phyloP scores from a whole-genome alignment of 2,113 vertebrate genomes.

The Ceyx cyanopectus region DNA sequence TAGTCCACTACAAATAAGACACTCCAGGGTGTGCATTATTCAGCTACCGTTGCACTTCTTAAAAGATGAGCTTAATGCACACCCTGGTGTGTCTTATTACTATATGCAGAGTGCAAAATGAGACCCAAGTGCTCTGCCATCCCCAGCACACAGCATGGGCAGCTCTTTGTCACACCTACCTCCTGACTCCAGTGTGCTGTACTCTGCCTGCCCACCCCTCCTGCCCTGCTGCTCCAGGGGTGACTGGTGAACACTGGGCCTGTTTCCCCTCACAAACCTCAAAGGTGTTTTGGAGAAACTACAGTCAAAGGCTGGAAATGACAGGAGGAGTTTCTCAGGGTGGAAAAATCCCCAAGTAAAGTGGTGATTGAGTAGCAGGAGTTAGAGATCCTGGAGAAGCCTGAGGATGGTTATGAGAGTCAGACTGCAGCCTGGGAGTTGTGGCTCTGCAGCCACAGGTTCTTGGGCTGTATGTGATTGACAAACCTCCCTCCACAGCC shows the following conservation, averaged over 20 bases:
- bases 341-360: background rate
- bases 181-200: background rate
- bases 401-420: background rate
- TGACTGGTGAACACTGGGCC: background rate
- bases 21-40: conserved; percentile 54
- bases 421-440: background rate
- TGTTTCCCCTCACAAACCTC: background rate
- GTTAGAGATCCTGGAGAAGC: background rate
- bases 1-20: conserved; percentile 63
- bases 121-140: conserved; percentile 19
- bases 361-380: background rate
- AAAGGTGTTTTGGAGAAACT: background rate
- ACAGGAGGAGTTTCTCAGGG: background rate
- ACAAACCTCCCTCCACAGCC: background rate
- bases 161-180: background rate
- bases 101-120: conserved; percentile 53
- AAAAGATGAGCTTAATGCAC: conserved; percentile 62
- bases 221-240: background rate
- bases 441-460: background rate
- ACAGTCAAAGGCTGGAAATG: background rate
- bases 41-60: conserved; percentile 41
- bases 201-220: background rate
- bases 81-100: conserved; percentile 66
- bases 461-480: background rate
- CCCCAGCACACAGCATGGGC: conserved; percentile 9